These are phyloP conservation scores for Heliconius nattereri DNA, from an alignment of 1,140 invertebrate species.

Conservation along the genomic window DNA sequence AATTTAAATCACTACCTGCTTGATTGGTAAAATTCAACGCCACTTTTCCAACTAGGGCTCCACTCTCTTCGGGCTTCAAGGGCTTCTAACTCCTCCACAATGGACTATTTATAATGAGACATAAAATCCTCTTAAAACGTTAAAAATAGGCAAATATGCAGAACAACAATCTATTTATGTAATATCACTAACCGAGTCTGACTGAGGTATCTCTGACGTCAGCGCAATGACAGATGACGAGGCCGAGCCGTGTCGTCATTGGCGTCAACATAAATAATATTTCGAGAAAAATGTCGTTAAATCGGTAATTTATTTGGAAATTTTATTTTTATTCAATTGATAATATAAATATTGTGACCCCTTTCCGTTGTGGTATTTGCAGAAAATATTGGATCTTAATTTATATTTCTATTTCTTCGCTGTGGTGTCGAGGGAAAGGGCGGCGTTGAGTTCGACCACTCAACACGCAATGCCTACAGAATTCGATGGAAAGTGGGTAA, in stretches of 20 bases:
- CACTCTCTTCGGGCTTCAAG: no score
- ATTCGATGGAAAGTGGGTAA: no score
- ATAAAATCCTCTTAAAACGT: not conserved
- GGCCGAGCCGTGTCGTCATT: slow-evolving; percentile 17
- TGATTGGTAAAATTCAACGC: no score
- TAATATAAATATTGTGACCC: not conserved
- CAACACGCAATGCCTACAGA: no score
- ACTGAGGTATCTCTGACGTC: slow-evolving; percentile 29
- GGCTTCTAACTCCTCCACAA: no score
- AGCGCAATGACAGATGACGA: slow-evolving; percentile 33
- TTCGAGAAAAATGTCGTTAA: not conserved
- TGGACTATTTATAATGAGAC: not conserved
- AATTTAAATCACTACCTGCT: no score
- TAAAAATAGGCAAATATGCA: slow-evolving; percentile 21
- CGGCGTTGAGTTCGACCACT: no score
- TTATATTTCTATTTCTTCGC: no score
- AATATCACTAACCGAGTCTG: slow-evolving; percentile 26
- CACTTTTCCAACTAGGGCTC: no score
- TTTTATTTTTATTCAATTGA: not conserved
- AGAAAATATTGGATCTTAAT: not conserved
- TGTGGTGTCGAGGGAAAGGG: no score
- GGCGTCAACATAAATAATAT: slow-evolving; percentile 18
- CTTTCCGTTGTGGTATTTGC: not conserved
- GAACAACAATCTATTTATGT: slow-evolving; percentile 28
- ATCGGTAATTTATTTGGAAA: not conserved